A percentile compares a stretch with the other conserved stretches of the same genome.
Evolutionary conservation across 2,888 invertebrate species (phyloP).

Genomic region (Hydrotaea cyrtoneurina): DNA sequence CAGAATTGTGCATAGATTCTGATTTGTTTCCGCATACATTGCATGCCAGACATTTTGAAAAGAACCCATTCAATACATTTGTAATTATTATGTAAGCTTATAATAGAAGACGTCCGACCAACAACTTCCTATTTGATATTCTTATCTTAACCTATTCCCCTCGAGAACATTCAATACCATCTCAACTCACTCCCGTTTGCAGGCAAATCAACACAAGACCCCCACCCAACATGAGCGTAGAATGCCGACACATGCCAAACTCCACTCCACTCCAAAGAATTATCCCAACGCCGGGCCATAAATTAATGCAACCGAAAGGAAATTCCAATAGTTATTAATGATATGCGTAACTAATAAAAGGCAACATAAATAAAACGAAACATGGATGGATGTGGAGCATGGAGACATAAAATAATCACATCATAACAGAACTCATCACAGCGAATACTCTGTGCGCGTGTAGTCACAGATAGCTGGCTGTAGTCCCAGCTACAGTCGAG

Average conservation of each 20-base stretch:
- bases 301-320: constrained; percentile 51
- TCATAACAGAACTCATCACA: constrained; percentile 63
- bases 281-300: constrained; percentile 7
- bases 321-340: constrained; percentile 61
- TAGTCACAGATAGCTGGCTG: too few relatives aligned
- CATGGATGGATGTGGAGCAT: constrained; percentile 3
- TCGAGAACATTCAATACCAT: neutral
- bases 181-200: neutral
- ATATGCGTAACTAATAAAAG: constrained; percentile 64
- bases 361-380: constrained; percentile 52
- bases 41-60: neutral
- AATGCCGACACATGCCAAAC: neutral
- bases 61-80: neutral
- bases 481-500: neutral
- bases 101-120: neutral
- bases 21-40: constrained; percentile 10
- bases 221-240: neutral
- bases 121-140: constrained; percentile 29
- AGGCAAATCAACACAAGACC: neutral
- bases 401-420: constrained; percentile 62
- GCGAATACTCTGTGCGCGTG: neutral
- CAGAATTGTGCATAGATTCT: neutral
- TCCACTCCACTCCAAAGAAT: neutral
- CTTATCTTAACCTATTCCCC: constrained; percentile 38
- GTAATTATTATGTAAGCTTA: constrained; percentile 29